phyloP scores from a whole-genome alignment of 2,797 vertebrate genomes.

The Zenarchopterus dispar region DNA sequence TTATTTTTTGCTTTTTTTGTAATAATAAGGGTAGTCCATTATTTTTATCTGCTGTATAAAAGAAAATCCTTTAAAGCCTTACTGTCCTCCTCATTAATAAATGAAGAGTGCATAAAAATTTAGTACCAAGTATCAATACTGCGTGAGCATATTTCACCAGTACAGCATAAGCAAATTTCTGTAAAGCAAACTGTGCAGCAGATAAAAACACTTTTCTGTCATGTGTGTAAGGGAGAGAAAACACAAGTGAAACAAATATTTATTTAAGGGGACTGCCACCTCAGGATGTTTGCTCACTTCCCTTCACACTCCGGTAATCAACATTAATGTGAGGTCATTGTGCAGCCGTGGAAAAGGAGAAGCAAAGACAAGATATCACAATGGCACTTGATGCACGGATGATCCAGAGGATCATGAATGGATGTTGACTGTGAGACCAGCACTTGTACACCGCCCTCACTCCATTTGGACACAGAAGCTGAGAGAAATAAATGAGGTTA shows the following conservation, averaged over 20 bases:
- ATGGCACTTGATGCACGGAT: slow-evolving; percentile 29
- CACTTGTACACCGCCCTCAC: slow-evolving; percentile 8
- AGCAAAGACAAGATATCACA: slow-evolving; percentile 30
- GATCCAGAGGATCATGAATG: slow-evolving; percentile 56
- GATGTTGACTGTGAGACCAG: slow-evolving; percentile 38
- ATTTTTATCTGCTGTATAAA: neutral
- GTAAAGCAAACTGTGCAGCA: slow-evolving; percentile 19
- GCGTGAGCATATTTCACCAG: slow-evolving; percentile 27
- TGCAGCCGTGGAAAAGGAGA: slow-evolving; percentile 28
- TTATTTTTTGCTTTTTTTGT: too few relatives aligned
- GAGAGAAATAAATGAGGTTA: slow-evolving; percentile 52
- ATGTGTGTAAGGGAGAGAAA: slow-evolving; percentile 14
- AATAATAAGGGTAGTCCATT: too few relatives aligned
- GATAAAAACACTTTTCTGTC: slow-evolving; percentile 24
- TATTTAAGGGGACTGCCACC: slow-evolving; percentile 59
- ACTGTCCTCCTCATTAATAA: slow-evolving; percentile 52
- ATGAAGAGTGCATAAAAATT: slow-evolving; percentile 44
- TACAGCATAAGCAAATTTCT: slow-evolving; percentile 10
- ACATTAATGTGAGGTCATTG: slow-evolving; percentile 46
- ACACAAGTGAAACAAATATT: slow-evolving; percentile 72
- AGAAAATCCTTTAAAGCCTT: slow-evolving; percentile 21
- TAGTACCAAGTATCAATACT: slow-evolving; percentile 29
- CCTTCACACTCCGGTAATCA: slow-evolving; percentile 59
- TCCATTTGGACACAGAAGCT: slow-evolving; percentile 40
- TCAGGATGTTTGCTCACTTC: slow-evolving; percentile 62